Percentiles rank a stretch among this genome's conserved stretches.
Conservation (phyloP, 2,113 vertebrate species). For the Ptychochromis oligacanthus region DNA sequence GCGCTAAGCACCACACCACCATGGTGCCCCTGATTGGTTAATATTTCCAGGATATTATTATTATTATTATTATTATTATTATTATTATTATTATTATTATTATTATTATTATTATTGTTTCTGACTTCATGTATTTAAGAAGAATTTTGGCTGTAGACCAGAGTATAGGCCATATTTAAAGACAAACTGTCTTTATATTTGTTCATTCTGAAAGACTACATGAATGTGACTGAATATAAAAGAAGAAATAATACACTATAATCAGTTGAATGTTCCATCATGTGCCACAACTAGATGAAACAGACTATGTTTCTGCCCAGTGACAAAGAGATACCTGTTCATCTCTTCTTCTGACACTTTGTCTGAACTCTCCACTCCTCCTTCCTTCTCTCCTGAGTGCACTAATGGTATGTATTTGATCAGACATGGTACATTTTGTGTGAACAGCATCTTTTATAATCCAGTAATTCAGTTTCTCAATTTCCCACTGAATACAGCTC, state of each 20-base stretch:
- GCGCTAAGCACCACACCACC: too few relatives aligned
- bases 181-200: background rate
- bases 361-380: constrained; percentile 39
- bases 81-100: too few relatives aligned
- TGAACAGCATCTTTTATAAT: constrained; percentile 57
- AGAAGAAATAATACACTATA: accelerated
- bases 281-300: background rate
- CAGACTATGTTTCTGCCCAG: background rate
- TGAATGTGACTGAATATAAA: background rate
- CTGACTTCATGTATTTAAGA: too few relatives aligned
- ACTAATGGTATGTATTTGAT: constrained; percentile 67
- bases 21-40: too few relatives aligned
- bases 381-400: constrained; percentile 34
- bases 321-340: constrained; percentile 54
- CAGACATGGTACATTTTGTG: constrained; percentile 52
- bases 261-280: background rate
- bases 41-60: too few relatives aligned
- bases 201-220: background rate
- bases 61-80: too few relatives aligned
- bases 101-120: too few relatives aligned
- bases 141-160: too few relatives aligned
- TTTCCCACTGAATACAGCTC: constrained; percentile 63
- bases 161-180: too few relatives aligned
- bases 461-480: constrained; percentile 50
- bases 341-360: constrained; percentile 34